phyloP scores from a whole-genome alignment of 2,797 vertebrate species.

The Crocidura indochinensis region DNA sequence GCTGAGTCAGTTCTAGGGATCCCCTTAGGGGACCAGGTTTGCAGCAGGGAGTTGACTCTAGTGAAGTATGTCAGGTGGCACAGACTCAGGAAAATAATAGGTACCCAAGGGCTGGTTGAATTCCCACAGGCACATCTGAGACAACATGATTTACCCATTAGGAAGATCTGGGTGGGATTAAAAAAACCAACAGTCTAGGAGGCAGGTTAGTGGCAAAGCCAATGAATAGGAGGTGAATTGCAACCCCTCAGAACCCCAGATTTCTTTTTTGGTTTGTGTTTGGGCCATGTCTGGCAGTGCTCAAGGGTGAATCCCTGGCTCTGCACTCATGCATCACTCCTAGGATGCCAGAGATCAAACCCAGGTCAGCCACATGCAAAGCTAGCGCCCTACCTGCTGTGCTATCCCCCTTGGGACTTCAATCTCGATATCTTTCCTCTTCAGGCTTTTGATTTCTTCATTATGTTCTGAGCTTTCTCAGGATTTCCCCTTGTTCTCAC shows the following conservation, averaged over 20 bases:
- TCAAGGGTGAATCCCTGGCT: no score
- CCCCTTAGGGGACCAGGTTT: no score
- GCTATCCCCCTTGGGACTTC: not conserved
- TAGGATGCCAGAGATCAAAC: no score
- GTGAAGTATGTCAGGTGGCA: not conserved
- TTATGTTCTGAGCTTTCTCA: constrained; percentile 35
- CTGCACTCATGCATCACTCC: no score
- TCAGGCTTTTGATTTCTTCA: constrained; percentile 43
- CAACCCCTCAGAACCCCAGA: no score
- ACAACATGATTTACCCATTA: not conserved
- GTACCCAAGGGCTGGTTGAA: not conserved
- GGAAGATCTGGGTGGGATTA: constrained; percentile 7
- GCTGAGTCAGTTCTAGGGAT: no score
- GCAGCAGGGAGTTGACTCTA: not conserved
- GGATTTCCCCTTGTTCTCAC: not conserved
- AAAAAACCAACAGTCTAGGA: not conserved
- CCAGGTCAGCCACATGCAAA: no score
- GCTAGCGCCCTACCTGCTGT: no score
- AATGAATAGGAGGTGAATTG: no score
- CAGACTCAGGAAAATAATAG: not conserved
- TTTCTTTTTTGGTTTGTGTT: no score
- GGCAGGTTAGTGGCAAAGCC: no score
- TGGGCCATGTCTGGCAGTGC: no score
- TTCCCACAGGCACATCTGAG: not conserved
- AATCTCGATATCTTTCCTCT: constrained; percentile 10